Percentiles rank a stretch among this genome's conserved stretches.
These are phyloP conservation scores for Gadus macrocephalus DNA, from an alignment of 2,113 vertebrate genomes.

Conservation along the genomic window DNA sequence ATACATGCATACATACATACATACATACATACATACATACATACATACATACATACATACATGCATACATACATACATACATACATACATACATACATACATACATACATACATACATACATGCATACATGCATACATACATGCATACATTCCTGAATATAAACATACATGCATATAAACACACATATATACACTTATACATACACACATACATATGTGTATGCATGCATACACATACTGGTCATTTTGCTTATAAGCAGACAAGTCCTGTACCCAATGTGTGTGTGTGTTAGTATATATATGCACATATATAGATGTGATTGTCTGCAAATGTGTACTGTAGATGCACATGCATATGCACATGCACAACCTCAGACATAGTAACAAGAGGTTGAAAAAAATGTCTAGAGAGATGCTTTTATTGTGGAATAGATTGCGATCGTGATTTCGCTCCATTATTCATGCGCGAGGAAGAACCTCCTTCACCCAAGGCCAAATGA, in stretches of 20 bases:
- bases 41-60: constrained; percentile 4
- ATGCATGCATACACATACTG: too few species aligned
- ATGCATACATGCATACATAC: background rate
- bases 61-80: background rate
- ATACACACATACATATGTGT: too few species aligned
- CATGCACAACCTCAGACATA: background rate
- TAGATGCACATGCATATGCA: too few species aligned
- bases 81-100: background rate
- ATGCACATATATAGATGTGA: too few species aligned
- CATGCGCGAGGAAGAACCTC: constrained; percentile 49
- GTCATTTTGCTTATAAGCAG: too few species aligned
- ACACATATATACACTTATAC: constrained; percentile 47
- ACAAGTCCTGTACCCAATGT: too few species aligned
- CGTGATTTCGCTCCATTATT: constrained; percentile 50
- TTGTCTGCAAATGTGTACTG: too few species aligned
- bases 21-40: constrained; percentile 13
- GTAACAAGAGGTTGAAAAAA: background rate
- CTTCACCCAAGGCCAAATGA: constrained; percentile 31
- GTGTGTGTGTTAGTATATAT: too few species aligned
- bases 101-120: background rate
- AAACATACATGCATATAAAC: constrained; percentile 33
- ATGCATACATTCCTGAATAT: constrained; percentile 8
- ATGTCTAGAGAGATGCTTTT: constrained; percentile 28
- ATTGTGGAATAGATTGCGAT: constrained; percentile 49
- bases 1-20: too few species aligned